A percentile compares a stretch with the other conserved stretches of the same genome.
phyloP scores from a whole-genome alignment of 2,888 invertebrate genomes.

The Oxyscelio sp. region DNA sequence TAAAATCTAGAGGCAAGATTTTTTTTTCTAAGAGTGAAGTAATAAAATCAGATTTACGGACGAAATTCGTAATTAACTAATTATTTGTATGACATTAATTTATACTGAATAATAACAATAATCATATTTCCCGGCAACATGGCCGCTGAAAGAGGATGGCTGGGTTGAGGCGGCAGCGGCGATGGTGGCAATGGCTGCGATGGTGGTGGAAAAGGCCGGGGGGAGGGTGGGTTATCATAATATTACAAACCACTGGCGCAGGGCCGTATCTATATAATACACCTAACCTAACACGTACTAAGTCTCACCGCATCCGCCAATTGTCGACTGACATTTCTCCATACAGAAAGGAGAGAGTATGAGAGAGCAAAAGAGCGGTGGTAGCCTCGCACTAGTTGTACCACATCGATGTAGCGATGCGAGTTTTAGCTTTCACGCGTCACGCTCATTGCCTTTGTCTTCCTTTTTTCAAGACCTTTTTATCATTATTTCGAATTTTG shows the following conservation, averaged over 20 bases:
- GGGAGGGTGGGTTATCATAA: constrained; percentile 87
- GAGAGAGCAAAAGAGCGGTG: constrained; percentile 2
- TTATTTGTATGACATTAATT: too few species aligned
- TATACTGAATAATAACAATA: constrained; percentile 89
- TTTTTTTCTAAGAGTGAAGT: too few species aligned
- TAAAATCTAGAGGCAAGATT: too few species aligned
- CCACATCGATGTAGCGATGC: constrained; percentile 52
- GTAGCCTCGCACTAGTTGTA: constrained; percentile 39
- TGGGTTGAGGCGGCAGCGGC: constrained; percentile 82
- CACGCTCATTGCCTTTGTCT: constrained; percentile 47
- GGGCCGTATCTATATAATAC: constrained; percentile 86
- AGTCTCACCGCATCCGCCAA: constrained; percentile 85
- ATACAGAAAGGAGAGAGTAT: constrained; percentile 13
- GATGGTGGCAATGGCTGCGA: constrained; percentile 80
- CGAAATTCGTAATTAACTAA: too few species aligned
- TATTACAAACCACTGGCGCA: constrained; percentile 88
- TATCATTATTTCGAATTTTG: constrained; percentile 55
- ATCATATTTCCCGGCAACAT: constrained; percentile 88
- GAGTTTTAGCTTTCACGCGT: constrained; percentile 62
- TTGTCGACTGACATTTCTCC: constrained; percentile 80
- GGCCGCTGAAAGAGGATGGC: constrained; percentile 87
- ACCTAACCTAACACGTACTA: constrained; percentile 81
- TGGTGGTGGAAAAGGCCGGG: constrained; percentile 76
- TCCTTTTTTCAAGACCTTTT: constrained; percentile 41
- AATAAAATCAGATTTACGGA: too few species aligned